Conservation (phyloP, 2,888 invertebrate species). For the Tubiluchus corallicola region DNA sequence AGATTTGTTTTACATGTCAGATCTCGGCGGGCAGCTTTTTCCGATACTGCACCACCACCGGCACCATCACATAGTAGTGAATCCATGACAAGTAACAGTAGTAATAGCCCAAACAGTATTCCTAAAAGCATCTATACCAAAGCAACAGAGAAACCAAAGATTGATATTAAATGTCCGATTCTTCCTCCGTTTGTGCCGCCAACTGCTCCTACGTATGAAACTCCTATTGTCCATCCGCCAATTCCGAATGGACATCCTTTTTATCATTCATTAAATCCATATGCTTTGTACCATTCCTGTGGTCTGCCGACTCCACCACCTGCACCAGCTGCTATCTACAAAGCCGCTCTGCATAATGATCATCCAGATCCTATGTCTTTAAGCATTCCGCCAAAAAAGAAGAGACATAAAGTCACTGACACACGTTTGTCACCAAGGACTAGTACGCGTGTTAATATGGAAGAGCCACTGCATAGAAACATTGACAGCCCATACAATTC, state of each 20-base stretch:
- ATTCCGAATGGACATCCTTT: neutral
- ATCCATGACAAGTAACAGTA: conserved; percentile 9
- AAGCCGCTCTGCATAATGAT: conserved; percentile 14
- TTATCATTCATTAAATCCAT: neutral
- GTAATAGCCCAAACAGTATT: neutral
- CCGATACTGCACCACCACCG: neutral
- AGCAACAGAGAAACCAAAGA: neutral
- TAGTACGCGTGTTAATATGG: conserved; percentile 44
- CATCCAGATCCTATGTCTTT: conserved; percentile 64
- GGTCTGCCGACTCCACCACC: neutral
- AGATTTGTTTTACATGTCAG: conserved; percentile 40
- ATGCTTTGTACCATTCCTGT: neutral
- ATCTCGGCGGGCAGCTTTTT: neutral
- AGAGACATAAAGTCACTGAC: conserved; percentile 86
- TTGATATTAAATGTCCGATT: neutral
- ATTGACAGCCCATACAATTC: neutral
- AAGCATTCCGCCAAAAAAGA: conserved; percentile 77
- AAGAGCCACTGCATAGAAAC: neutral
- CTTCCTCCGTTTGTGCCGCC: neutral
- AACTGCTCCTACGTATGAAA: too few relatives aligned
- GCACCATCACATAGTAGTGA: conserved; percentile 10
- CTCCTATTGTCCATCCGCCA: neutral
- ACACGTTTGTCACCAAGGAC: conserved; percentile 77
- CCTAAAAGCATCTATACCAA: conserved; percentile 5
- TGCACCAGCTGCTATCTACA: neutral